Evolutionary conservation across 2,797 vertebrate species (phyloP).

Genomic region (Lagocephalus sceleratus): DNA sequence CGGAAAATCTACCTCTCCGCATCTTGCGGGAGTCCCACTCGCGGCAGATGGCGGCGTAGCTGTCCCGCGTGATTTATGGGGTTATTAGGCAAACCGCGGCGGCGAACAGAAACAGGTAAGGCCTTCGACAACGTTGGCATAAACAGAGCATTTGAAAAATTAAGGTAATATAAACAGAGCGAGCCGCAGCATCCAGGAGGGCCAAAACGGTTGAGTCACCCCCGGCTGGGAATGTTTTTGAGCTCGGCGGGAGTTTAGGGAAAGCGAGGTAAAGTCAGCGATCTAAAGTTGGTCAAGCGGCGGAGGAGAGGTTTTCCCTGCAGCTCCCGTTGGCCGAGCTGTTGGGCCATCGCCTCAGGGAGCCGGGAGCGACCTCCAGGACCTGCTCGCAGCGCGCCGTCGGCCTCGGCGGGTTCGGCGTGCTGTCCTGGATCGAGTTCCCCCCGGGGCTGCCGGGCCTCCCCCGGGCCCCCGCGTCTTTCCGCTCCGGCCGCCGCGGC

Average conservation of each 20-base stretch:
- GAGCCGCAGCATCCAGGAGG: background rate
- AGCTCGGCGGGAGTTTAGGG: conserved; percentile 17
- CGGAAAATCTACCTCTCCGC: background rate
- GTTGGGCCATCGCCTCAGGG: conserved; percentile 30
- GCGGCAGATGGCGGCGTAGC: conserved; percentile 3
- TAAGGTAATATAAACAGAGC: background rate
- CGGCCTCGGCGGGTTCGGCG: conserved; percentile 12
- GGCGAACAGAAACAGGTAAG: conserved; percentile 9
- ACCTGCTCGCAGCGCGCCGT: conserved; percentile 26
- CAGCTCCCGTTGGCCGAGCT: conserved; percentile 37
- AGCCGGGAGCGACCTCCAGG: conserved; percentile 56
- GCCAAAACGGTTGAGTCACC: conserved; percentile 1
- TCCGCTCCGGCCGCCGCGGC: conserved; percentile 14
- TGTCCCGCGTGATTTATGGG: conserved; percentile 8
- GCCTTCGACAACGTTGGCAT: background rate
- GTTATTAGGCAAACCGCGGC: conserved; percentile 1
- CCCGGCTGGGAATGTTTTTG: conserved; percentile 1
- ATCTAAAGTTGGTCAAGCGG: conserved; percentile 40
- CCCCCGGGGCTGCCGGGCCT: conserved; percentile 31
- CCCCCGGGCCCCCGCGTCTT: conserved; percentile 1
- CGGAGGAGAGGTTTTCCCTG: conserved; percentile 43
- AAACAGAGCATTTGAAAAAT: background rate
- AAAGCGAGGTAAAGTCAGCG: background rate
- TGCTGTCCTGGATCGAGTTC: conserved; percentile 30
- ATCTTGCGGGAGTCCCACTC: background rate